Percentiles rank a stretch among this genome's conserved stretches.
These are phyloP conservation scores for Adelosebastes latens DNA, from an alignment of 2,797 vertebrate genomes.

Conservation along the genomic window DNA sequence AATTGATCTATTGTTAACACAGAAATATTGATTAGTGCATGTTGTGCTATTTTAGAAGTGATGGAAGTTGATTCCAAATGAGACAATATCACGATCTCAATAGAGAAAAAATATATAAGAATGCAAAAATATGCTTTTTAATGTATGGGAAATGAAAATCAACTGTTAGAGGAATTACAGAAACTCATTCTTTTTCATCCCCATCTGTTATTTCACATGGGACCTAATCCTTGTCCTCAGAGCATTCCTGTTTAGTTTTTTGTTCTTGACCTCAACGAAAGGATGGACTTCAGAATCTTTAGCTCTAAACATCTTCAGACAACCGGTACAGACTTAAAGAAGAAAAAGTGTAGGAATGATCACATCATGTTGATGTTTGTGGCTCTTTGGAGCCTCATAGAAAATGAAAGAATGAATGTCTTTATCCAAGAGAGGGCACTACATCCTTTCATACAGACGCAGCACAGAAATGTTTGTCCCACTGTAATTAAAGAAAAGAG, in stretches of 20 bases:
- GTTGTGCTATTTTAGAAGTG: neutral
- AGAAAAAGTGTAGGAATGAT: neutral
- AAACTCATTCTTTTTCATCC: neutral
- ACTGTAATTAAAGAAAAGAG: conserved; percentile 7
- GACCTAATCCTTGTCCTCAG: neutral
- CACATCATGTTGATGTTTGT: neutral
- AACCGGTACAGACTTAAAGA: neutral
- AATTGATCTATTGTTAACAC: too few species aligned
- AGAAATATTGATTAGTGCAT: too few species aligned
- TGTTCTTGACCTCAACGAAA: neutral
- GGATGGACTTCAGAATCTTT: neutral
- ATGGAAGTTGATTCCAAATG: neutral
- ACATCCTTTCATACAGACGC: neutral
- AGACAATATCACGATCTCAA: neutral
- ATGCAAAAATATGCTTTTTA: neutral
- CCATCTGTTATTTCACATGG: neutral
- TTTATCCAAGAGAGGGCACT: conserved; percentile 55
- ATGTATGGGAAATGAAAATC: neutral
- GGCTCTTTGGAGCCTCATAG: conserved; percentile 16
- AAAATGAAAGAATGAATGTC: neutral
- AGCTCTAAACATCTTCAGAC: neutral
- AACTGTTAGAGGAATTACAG: too few species aligned
- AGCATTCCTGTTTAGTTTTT: neutral
- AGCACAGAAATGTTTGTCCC: neutral
- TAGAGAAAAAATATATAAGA: neutral